These are phyloP conservation scores for Meloidogyne chitwoodi DNA, from an alignment of 1,140 invertebrate genomes.

Conservation along the genomic window DNA sequence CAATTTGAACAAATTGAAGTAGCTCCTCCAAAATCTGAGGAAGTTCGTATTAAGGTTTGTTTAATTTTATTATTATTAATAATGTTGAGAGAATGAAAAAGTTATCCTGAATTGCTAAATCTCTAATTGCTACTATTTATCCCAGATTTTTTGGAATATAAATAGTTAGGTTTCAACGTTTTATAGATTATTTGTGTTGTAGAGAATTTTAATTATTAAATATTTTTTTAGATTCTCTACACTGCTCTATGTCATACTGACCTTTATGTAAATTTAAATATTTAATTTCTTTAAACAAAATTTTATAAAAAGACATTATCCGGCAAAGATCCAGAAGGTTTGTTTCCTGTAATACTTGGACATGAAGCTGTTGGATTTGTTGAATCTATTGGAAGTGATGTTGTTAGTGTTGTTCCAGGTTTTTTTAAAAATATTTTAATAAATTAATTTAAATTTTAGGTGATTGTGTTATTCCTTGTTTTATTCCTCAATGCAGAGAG, in stretches of 20 bases:
- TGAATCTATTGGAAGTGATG: conserved; percentile 69
- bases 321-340: conserved; percentile 86
- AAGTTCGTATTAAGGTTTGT: conserved; percentile 66
- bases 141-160: no score
- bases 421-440: background rate
- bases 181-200: no score
- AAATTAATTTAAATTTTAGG: background rate
- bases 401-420: conserved; percentile 62
- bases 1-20: conserved; percentile 86
- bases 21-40: conserved; percentile 78
- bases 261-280: conserved; percentile 62
- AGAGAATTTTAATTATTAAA: no score
- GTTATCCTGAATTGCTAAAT: no score
- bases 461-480: conserved; percentile 86
- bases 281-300: conserved; percentile 64
- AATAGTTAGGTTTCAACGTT: no score
- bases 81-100: background rate
- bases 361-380: conserved; percentile 85
- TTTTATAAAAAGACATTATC: conserved; percentile 66
- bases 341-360: conserved; percentile 85
- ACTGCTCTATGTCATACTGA: conserved; percentile 93
- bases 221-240: conserved; percentile 23
- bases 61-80: background rate
- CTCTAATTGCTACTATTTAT: no score
- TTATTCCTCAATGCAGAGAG: conserved; percentile 89